phyloP scores from a whole-genome alignment of 2,888 invertebrate species.

The Spodoptera picta region DNA sequence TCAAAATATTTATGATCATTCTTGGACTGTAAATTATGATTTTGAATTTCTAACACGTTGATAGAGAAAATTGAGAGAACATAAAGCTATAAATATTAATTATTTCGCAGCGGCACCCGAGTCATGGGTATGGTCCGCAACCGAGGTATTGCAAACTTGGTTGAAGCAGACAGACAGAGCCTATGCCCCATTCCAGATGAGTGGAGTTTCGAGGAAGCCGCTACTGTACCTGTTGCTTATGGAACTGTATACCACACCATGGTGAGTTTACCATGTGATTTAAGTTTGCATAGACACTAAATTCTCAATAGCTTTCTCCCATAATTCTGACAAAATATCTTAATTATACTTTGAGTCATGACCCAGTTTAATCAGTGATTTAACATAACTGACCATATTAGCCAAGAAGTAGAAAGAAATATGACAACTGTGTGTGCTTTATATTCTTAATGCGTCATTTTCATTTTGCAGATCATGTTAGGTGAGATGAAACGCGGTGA shows the following conservation, averaged over 20 bases:
- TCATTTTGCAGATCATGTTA: slow-evolving; percentile 74
- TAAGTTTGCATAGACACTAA: too few relatives aligned
- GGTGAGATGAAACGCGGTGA: slow-evolving; percentile 95
- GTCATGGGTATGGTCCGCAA: slow-evolving; percentile 91
- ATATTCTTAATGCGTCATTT: not conserved
- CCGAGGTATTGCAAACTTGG: slow-evolving; percentile 89
- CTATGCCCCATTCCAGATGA: slow-evolving; percentile 91
- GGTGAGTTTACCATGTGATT: slow-evolving; percentile 62
- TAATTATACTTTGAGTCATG: too few relatives aligned
- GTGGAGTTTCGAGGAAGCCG: slow-evolving; percentile 93
- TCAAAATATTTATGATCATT: too few relatives aligned
- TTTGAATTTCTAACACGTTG: too few relatives aligned
- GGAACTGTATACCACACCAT: slow-evolving; percentile 89
- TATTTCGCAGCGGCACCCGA: slow-evolving; percentile 84
- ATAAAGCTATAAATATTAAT: not conserved
- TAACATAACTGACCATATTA: too few relatives aligned
- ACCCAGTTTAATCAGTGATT: too few relatives aligned
- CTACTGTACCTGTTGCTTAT: slow-evolving; percentile 94
- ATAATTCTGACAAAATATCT: too few relatives aligned
- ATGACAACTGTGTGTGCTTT: too few relatives aligned
- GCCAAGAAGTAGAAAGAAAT: too few relatives aligned
- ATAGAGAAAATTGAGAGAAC: not conserved
- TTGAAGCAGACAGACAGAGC: slow-evolving; percentile 87
- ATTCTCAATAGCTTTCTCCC: too few relatives aligned
- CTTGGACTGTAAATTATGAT: too few relatives aligned